Evolutionary conservation across 2,797 vertebrate species (phyloP), one percentile per base, ranked within the genome.

Genomic region (Karalla daura): DNA sequence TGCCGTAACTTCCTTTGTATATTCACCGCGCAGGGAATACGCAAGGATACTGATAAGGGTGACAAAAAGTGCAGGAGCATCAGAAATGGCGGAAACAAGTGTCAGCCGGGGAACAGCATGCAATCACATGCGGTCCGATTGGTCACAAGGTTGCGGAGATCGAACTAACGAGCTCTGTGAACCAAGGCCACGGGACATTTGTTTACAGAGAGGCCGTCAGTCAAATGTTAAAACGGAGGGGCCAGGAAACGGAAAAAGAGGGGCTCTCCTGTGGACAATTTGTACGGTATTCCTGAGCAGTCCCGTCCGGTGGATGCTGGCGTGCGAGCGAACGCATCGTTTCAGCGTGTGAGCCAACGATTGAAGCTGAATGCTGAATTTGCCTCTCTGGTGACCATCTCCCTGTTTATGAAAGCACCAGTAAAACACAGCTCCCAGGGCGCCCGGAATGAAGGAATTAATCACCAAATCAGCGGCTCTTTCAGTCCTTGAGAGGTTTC

Each of bases 121-220:
- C 39, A 74, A 68, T 60, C 56, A 40, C 39, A 70, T 13, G 60
- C 18, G 1, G 7, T 83, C 75, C 70, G 80, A 82, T 80, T 7
- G 37, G 63, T 36, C 69, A 43, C 68, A 70, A 61, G 78, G 62
- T 66, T 49, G 68, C 61, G 68, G 67, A 49, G 56, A 50, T 44
- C 45, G 70, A n/a, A 65, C 44, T 76, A 82, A 80, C 74, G 59
- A 81, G 71, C 68, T 72, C 69, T 23, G 60, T 21, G 1, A 24
- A 49, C 15, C 9, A 18, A 70, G 60, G 30, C 39, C 0, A 35
- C 21, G 2, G 51, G 37, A 39, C 20, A 3, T 44, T 81, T 49
- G 45, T 53, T 56, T 32, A 58, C 23, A 82, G 43, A 21, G 5
- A 60, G 58, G 35, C 5, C 1, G 30, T 58, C 43, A 1, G 12